Evolutionary conservation across 2,113 vertebrate genomes (phyloP).

Genomic region (human (Homo sapiens)): GRCh38 chr4:36395001-36395500

Average conservation of each 20-base stretch:
- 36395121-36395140: slow-evolving; percentile 19
- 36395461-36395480: background rate
- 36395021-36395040: slow-evolving; percentile 58
- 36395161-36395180: slow-evolving; percentile 11
- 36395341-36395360: too few relatives aligned
- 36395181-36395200: background rate
- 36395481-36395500: background rate
- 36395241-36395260: slow-evolving; percentile 12
- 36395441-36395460: background rate
- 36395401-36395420: too few relatives aligned
- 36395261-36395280: background rate
- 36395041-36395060: background rate
- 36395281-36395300: background rate
- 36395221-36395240: slow-evolving; percentile 1
- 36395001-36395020: slow-evolving; percentile 48
- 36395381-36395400: too few relatives aligned
- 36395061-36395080: slow-evolving; percentile 32
- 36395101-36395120: slow-evolving; percentile 19
- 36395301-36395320: too few relatives aligned
- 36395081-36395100: slow-evolving; percentile 1
- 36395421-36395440: background rate
- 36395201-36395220: slow-evolving; percentile 8
- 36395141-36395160: background rate
- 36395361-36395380: too few relatives aligned
- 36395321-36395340: too few relatives aligned